These are phyloP conservation scores for Eleginops maclovinus DNA, from an alignment of 2,113 vertebrate species.

Conservation along the genomic window DNA sequence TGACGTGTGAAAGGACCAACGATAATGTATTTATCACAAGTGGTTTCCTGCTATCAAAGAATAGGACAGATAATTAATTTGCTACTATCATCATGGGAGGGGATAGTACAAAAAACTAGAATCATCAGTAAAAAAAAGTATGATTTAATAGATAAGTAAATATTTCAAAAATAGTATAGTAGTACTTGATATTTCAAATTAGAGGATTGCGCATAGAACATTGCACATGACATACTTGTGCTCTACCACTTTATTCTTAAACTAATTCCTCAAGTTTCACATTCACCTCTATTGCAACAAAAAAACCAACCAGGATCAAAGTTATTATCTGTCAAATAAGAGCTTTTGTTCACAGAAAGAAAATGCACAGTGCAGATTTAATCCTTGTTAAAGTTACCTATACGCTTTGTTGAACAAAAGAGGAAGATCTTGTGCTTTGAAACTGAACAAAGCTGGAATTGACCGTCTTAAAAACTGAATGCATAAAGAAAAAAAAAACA, in stretches of 20 bases:
- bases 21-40: constrained; percentile 54
- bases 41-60: constrained; percentile 19
- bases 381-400: not conserved
- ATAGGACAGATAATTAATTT: too few species aligned
- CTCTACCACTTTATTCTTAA: not conserved
- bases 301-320: constrained; percentile 6
- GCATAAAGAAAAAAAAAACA: not conserved
- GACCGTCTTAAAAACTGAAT: not conserved
- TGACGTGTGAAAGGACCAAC: constrained; percentile 29
- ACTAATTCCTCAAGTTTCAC: not conserved
- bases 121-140: too few species aligned
- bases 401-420: not conserved
- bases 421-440: not conserved
- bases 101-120: too few species aligned
- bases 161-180: too few species aligned
- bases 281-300: not conserved
- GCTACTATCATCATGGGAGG: too few species aligned
- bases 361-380: not conserved
- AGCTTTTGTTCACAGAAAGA: not conserved
- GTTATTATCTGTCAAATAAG: not conserved
- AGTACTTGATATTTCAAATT: too few species aligned
- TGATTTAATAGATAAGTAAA: too few species aligned
- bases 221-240: not conserved
- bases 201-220: too few species aligned
- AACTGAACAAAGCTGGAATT: not conserved